Evolutionary conservation across 2,888 invertebrate species (phyloP).

Genomic region (Malthinus seriepunctatus): DNA sequence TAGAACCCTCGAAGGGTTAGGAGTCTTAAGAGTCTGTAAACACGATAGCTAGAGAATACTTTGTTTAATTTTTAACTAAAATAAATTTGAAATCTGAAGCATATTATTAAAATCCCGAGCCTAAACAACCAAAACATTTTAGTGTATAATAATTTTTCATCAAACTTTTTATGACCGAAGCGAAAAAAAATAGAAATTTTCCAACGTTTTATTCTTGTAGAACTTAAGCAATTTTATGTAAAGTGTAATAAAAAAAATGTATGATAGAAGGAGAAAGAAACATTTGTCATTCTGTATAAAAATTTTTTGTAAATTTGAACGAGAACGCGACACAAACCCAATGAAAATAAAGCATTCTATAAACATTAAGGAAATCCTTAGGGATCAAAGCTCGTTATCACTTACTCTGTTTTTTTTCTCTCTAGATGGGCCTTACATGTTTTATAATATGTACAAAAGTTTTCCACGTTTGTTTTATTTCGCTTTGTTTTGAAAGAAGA

Average conservation of each 20-base stretch:
- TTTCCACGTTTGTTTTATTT: constrained; percentile 14
- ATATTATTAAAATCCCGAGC: no score
- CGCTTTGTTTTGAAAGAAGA: background rate
- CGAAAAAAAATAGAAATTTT: no score
- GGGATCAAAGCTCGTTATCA: constrained; percentile 16
- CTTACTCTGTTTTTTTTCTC: constrained; percentile 12
- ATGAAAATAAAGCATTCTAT: constrained; percentile 15
- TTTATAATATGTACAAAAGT: constrained; percentile 14
- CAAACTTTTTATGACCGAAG: no score
- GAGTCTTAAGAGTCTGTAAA: no score
- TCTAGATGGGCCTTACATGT: constrained; percentile 8
- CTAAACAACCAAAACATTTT: no score
- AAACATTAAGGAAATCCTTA: constrained; percentile 12
- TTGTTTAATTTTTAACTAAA: no score
- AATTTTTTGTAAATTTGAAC: constrained; percentile 7
- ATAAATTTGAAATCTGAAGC: no score
- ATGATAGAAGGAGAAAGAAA: background rate
- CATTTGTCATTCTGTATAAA: background rate
- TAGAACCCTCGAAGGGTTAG: no score
- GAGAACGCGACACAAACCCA: constrained; percentile 9
- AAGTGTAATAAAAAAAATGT: background rate
- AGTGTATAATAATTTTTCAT: no score
- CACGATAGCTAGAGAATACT: no score
- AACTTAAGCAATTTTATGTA: no score
- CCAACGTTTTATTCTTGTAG: no score